phyloP scores from a whole-genome alignment of 2,113 vertebrate species.

The Oncorhynchus clarkii region DNA sequence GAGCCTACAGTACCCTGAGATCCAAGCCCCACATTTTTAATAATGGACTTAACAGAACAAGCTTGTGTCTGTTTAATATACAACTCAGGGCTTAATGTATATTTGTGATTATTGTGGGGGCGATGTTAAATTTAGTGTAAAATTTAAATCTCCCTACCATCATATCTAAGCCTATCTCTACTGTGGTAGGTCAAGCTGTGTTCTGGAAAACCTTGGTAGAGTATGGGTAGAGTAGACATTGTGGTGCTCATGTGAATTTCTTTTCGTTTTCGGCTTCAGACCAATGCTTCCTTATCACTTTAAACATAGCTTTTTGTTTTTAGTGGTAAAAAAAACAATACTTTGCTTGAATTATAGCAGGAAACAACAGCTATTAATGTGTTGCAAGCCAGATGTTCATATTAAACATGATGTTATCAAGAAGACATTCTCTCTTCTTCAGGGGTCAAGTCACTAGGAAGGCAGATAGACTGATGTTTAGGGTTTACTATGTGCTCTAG shows the following conservation, averaged over 20 bases:
- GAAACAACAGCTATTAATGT: conserved; percentile 45
- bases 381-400: conserved; percentile 61
- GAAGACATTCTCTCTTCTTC: conserved; percentile 40
- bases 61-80: not conserved
- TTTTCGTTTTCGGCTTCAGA: too few relatives aligned
- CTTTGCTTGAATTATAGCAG: conserved; percentile 49
- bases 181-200: too few relatives aligned
- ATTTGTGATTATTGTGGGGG: not conserved
- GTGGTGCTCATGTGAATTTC: too few relatives aligned
- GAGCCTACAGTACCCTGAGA: not conserved
- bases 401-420: conserved; percentile 38
- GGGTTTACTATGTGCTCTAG: conserved; percentile 3
- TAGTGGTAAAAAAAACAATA: conserved; percentile 23
- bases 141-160: too few relatives aligned
- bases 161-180: too few relatives aligned
- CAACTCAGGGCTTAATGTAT: not conserved
- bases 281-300: too few relatives aligned
- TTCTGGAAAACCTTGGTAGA: too few relatives aligned
- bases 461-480: conserved; percentile 24
- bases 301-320: too few relatives aligned
- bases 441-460: conserved; percentile 35
- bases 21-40: too few relatives aligned
- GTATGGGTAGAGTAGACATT: too few relatives aligned
- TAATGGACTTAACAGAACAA: not conserved
- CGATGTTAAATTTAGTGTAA: too few relatives aligned